These are phyloP conservation scores for Diorhabda sublineata DNA, from an alignment of 1,140 invertebrate genomes.

Conservation along the genomic window DNA sequence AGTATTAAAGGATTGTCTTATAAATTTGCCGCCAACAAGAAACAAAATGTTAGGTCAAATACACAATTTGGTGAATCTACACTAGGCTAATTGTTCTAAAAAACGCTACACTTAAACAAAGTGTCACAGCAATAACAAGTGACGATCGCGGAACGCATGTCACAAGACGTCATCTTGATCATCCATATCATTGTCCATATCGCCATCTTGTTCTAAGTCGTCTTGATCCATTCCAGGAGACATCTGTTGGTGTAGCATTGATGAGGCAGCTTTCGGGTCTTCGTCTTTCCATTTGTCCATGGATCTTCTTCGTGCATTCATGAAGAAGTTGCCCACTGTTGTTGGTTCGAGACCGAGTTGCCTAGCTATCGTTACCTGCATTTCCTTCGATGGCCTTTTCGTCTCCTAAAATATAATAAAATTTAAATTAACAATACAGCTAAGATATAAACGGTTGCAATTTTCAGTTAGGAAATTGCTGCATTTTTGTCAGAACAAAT, in stretches of 20 bases:
- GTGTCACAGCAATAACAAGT: slow-evolving; percentile 48
- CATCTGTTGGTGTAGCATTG: slow-evolving; percentile 43
- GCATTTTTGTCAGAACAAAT: too few relatives aligned
- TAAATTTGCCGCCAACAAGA: slow-evolving; percentile 3
- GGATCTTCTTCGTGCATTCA: slow-evolving; percentile 96
- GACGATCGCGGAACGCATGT: slow-evolving; percentile 49
- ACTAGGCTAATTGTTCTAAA: slow-evolving; percentile 35
- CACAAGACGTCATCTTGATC: slow-evolving; percentile 52
- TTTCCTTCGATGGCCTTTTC: slow-evolving; percentile 98
- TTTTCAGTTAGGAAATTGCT: too few relatives aligned
- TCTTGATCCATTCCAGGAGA: slow-evolving; percentile 50
- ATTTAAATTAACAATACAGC: not conserved
- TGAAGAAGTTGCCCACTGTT: slow-evolving; percentile 99
- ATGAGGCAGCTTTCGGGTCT: slow-evolving; percentile 52
- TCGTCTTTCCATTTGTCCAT: slow-evolving; percentile 99
- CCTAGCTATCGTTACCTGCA: slow-evolving; percentile 98
- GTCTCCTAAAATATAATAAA: slow-evolving; percentile 76
- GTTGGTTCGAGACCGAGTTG: slow-evolving; percentile 97
- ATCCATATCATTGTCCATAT: slow-evolving; percentile 47
- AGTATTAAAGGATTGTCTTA: slow-evolving; percentile 9
- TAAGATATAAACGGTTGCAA: too few relatives aligned
- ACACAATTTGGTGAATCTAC: slow-evolving; percentile 38
- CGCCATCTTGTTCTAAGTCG: slow-evolving; percentile 48
- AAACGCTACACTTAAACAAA: slow-evolving; percentile 37
- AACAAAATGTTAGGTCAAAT: slow-evolving; percentile 31